Percentiles rank a stretch among this genome's conserved stretches.
Evolutionary conservation across 2,888 invertebrate genomes (phyloP).

Genomic region (Drosophila rubida): DNA sequence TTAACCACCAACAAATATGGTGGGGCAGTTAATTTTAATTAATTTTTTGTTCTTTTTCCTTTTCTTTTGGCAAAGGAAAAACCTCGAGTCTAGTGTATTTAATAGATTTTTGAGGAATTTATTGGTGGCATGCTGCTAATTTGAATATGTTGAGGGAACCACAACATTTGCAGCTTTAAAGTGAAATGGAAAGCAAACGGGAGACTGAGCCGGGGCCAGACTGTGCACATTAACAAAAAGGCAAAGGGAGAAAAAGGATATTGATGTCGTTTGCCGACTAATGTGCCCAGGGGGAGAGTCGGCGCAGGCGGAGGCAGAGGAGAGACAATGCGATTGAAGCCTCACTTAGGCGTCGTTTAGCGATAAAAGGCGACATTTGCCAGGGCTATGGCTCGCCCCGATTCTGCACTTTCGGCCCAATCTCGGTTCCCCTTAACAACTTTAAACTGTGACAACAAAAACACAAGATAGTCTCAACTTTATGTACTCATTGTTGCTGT

Average conservation of each 20-base stretch:
- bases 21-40: slow-evolving; percentile 78
- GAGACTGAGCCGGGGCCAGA: not conserved
- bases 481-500: slow-evolving; percentile 39
- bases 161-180: slow-evolving; percentile 44
- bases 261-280: slow-evolving; percentile 65
- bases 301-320: too few relatives aligned
- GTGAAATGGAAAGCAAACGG: slow-evolving; percentile 55
- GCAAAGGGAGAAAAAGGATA: slow-evolving; percentile 58
- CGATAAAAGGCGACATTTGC: slow-evolving; percentile 70
- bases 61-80: not conserved
- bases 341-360: slow-evolving; percentile 77
- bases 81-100: slow-evolving; percentile 5
- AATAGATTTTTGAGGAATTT: slow-evolving; percentile 62
- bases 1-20: slow-evolving; percentile 60
- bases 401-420: not conserved
- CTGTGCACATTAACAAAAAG: slow-evolving; percentile 34
- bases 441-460: slow-evolving; percentile 65
- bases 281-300: slow-evolving; percentile 55
- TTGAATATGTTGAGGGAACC: slow-evolving; percentile 30
- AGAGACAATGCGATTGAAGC: slow-evolving; percentile 39
- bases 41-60: slow-evolving; percentile 56
- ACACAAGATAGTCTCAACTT: slow-evolving; percentile 60
- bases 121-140: slow-evolving; percentile 59
- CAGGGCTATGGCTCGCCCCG: slow-evolving; percentile 17
- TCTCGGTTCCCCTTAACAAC: slow-evolving; percentile 37